phyloP scores from a whole-genome alignment of 1,140 invertebrate species.

The Drosophila bipectinata region DNA sequence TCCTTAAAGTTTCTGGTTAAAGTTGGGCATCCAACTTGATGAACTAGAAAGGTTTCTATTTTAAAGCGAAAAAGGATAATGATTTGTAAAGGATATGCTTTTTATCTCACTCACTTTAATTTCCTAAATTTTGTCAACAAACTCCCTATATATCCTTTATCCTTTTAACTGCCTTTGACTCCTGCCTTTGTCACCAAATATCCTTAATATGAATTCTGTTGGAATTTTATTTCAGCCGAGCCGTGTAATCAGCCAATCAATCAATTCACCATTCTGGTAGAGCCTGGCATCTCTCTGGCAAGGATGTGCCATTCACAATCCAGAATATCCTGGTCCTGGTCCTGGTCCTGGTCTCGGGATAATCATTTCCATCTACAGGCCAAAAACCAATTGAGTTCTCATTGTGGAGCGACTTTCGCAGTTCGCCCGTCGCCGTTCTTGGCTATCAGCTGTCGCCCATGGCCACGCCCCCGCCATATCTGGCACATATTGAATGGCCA shows the following conservation, averaged over 20 bases:
- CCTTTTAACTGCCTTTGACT: too few species aligned
- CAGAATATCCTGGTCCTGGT: neutral
- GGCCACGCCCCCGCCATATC: slow-evolving; percentile 60
- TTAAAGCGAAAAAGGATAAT: too few species aligned
- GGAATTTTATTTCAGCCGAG: slow-evolving; percentile 11
- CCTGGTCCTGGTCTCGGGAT: neutral
- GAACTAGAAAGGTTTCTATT: too few species aligned
- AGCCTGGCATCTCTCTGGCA: too few species aligned
- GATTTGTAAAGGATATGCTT: too few species aligned
- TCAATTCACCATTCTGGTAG: slow-evolving; percentile 12
- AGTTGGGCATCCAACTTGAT: slow-evolving; percentile 5
- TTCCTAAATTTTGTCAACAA: too few species aligned
- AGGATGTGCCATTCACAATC: neutral
- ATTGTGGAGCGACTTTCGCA: slow-evolving; percentile 34
- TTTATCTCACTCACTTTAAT: too few species aligned
- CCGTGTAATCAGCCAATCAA: slow-evolving; percentile 39
- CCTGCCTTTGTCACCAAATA: neutral
- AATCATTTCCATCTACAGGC: slow-evolving; percentile 31
- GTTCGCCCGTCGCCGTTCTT: neutral
- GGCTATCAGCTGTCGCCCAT: slow-evolving; percentile 7
- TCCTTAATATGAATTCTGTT: too few species aligned
- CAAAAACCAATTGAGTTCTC: slow-evolving; percentile 52
- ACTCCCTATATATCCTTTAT: too few species aligned
- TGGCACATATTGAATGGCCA: slow-evolving; percentile 55
- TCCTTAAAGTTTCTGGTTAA: slow-evolving; percentile 21